Base-by-base conservation (phyloP, 2,797 vertebrate species). In the Hippopotamyrus pictus region DNA sequence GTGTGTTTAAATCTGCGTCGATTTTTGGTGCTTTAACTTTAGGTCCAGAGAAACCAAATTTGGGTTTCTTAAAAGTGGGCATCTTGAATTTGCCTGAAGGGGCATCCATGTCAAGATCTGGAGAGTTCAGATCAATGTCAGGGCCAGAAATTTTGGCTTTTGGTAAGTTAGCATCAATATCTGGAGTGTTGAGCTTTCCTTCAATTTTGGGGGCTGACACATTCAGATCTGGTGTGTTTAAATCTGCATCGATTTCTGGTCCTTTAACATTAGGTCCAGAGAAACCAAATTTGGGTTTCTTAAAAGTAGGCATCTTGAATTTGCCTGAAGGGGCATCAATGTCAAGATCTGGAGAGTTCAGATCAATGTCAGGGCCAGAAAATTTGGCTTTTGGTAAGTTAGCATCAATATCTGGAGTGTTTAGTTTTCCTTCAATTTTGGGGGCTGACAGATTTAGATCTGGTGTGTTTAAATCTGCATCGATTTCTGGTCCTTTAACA, bases 221-320 rank as follows among this genome's bases (percentile, higher is more conserved):
- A 54, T 86, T 88, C 48, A 88, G 22, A 12, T 90, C 86, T 19
- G 90, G 86, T 65, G 89, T 7, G 1, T 89, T 89, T 25, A 93
- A 62, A 54, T 91, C 91, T 41, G 91, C 46, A 9, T 91, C 57
- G 1, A 94, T 48, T 29, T 94, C 89, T 85, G 93, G 92, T 14
- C 57, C 87, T 59, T 94, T 93, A 14, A 94, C 0, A 89, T 94
- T 94, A 54, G 92, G 88, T 91, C 93, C 90, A 93, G 94, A 92
- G 89, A 95, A 14, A 1, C 88, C 90, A 69, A 93, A 91, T 89
- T 89, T 86, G 0, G 91, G 88, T 46, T 12, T 94, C 25, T 82
- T 92, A 93, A 3, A 92, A 4, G 4, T 82, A 1, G 76, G 73
- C 73, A 33, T 79, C 5, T 79, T 79, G 1, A 79, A 59, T 91